Evolutionary conservation across 2,888 invertebrate genomes (phyloP).

Genomic region (Tetheella fluctuosa): DNA sequence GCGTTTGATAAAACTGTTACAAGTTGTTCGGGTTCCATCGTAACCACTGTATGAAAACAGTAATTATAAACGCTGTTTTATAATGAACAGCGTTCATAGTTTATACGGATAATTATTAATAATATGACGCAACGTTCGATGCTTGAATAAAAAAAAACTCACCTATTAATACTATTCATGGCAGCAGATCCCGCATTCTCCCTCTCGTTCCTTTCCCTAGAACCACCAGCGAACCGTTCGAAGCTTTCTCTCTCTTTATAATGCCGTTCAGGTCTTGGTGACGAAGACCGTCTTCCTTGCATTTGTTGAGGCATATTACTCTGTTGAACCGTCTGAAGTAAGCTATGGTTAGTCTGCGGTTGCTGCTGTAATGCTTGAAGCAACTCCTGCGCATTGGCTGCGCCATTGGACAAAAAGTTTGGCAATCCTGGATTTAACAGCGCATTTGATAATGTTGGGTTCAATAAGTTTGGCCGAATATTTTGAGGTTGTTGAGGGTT

Average conservation of each 20-base stretch:
- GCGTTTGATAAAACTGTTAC: too few species aligned
- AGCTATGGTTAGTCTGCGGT: slow-evolving; percentile 79
- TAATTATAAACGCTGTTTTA: too few species aligned
- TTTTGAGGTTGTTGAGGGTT: slow-evolving; percentile 81
- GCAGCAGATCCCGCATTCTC: slow-evolving; percentile 81
- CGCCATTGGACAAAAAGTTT: slow-evolving; percentile 89
- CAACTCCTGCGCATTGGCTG: slow-evolving; percentile 88
- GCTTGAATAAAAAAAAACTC: slow-evolving; percentile 41
- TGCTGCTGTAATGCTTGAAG: slow-evolving; percentile 89
- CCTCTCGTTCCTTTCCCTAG: slow-evolving; percentile 80
- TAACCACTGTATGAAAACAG: too few species aligned
- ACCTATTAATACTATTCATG: slow-evolving; percentile 88
- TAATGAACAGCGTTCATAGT: too few species aligned
- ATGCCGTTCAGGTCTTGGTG: slow-evolving; percentile 75
- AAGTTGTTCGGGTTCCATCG: too few species aligned
- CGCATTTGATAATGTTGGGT: slow-evolving; percentile 87
- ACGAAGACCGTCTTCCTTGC: slow-evolving; percentile 78
- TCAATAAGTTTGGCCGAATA: slow-evolving; percentile 80
- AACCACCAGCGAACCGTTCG: slow-evolving; percentile 73
- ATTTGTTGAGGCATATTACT: slow-evolving; percentile 78
- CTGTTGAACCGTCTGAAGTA: slow-evolving; percentile 79
- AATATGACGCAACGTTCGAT: too few species aligned
- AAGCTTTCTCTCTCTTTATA: slow-evolving; percentile 80
- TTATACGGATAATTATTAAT: too few species aligned
- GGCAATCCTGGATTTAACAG: slow-evolving; percentile 88